These are phyloP conservation scores for Rhimphoctona megacephalus DNA, from an alignment of 2,888 invertebrate genomes.

Conservation along the genomic window DNA sequence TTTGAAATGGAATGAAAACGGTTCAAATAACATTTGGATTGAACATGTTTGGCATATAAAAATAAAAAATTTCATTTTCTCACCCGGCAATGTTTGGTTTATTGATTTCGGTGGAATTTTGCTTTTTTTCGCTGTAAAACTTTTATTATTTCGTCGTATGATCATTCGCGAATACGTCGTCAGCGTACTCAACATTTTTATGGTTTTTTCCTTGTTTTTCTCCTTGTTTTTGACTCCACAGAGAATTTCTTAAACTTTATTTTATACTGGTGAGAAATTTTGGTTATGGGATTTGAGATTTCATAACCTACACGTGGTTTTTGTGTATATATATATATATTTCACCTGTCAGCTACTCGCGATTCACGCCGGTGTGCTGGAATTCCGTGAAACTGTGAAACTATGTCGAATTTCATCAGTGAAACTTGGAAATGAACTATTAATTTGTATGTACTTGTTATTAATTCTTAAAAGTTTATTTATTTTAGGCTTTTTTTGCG, in stretches of 20 bases:
- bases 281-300: slow-evolving; percentile 18
- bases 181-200: slow-evolving; percentile 53
- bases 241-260: background rate
- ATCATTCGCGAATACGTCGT: slow-evolving; percentile 63
- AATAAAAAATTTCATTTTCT: slow-evolving; percentile 19
- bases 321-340: background rate
- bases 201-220: background rate
- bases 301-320: slow-evolving; percentile 40
- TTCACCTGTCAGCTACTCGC: background rate
- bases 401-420: background rate
- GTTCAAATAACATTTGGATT: no score
- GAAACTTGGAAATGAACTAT: background rate
- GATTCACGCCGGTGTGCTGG: background rate
- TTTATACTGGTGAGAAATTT: background rate
- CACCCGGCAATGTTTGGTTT: slow-evolving; percentile 72
- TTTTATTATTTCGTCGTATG: slow-evolving; percentile 55
- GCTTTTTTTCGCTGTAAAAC: slow-evolving; percentile 53
- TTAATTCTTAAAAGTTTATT: background rate
- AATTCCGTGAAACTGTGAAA: background rate
- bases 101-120: slow-evolving; percentile 61
- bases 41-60: no score
- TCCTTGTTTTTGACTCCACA: background rate
- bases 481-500: background rate
- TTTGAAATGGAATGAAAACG: no score
- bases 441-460: background rate